Conservation (phyloP, 2,113 vertebrate species). For the Etia nguti region DNA sequence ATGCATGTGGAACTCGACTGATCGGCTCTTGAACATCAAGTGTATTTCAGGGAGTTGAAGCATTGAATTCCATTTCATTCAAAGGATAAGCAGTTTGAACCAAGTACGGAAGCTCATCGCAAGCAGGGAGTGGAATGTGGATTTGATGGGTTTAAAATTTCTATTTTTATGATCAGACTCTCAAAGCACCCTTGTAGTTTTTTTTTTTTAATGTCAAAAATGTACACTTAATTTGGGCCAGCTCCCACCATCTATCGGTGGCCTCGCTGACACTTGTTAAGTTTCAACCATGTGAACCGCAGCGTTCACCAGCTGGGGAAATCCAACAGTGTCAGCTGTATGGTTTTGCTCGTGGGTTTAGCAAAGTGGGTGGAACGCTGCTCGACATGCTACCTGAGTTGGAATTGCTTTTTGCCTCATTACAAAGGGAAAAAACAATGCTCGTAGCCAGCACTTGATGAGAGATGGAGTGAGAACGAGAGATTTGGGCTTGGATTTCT, state of each 20-base stretch:
- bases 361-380: neutral
- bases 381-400: neutral
- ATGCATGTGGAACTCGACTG: neutral
- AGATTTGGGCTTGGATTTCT: slow-evolving; percentile 85
- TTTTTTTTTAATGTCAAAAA: neutral
- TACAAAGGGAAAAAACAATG: neutral
- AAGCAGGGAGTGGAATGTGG: slow-evolving; percentile 3
- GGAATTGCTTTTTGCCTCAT: neutral
- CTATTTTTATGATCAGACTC: neutral
- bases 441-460: neutral
- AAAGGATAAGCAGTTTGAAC: neutral
- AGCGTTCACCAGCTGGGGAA: slow-evolving; percentile 2
- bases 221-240: neutral
- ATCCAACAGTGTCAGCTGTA: neutral
- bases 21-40: slow-evolving; percentile 15
- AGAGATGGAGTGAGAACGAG: neutral
- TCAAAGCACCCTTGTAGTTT: neutral
- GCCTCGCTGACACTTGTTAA: neutral
- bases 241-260: neutral
- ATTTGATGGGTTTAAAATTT: neutral
- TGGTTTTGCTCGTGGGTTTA: neutral
- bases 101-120: neutral
- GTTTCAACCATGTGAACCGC: neutral
- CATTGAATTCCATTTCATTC: neutral
- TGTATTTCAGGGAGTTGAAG: neutral